These are phyloP conservation scores for Merops nubicus DNA, from an alignment of 2,113 vertebrate genomes.

Conservation along the genomic window DNA sequence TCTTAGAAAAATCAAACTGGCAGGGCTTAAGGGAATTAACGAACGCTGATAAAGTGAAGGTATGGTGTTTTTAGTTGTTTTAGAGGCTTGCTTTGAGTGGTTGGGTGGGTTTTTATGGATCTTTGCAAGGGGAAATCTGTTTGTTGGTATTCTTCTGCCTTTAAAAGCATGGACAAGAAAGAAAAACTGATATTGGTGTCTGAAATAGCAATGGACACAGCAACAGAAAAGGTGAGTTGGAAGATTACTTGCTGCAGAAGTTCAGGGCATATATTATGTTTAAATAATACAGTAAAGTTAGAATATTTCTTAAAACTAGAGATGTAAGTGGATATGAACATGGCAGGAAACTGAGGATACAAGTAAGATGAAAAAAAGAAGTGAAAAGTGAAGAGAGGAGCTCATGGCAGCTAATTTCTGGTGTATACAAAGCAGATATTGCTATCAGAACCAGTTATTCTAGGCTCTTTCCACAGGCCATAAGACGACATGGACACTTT, in stretches of 20 bases:
- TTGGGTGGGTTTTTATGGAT: not conserved
- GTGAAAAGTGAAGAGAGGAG: not conserved
- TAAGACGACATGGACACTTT: not conserved
- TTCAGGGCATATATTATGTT: not conserved
- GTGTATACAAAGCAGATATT: not conserved
- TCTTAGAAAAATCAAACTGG: not conserved
- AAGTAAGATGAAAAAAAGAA: not conserved
- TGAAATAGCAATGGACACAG: not conserved
- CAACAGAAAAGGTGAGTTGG: not conserved
- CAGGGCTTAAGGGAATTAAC: not conserved
- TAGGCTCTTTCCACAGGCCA: not conserved
- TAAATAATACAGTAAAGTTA: not conserved
- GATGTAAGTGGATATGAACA: not conserved
- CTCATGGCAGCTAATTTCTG: not conserved
- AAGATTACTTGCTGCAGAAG: not conserved
- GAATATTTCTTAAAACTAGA: not conserved
- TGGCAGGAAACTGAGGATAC: not conserved
- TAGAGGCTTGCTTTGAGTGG: not conserved
- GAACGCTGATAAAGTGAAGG: not conserved
- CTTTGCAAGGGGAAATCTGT: not conserved
- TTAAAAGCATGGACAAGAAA: not conserved
- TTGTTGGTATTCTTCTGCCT: not conserved
- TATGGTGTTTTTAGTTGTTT: not conserved
- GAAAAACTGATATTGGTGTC: not conserved
- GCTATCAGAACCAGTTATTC: not conserved